A percentile compares a stretch with the other conserved stretches of the same genome.
Evolutionary conservation across 2,113 vertebrate genomes (phyloP).

Genomic region (chimpanzee (Pan troglodytes)): NHGRI_mPanTro3-v2.1_pri NC_072401.2:138280001-138280500

Average conservation of each 20-base stretch:
- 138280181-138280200: not conserved
- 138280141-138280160: not conserved
- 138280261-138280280: not conserved
- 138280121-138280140: not conserved
- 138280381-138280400: not conserved
- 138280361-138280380: not conserved
- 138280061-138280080: not conserved
- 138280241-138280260: not conserved
- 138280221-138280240: not conserved
- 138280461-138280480: not conserved
- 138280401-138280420: not conserved
- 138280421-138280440: not conserved
- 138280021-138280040: not conserved
- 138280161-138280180: not conserved
- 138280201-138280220: not conserved
- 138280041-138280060: not conserved
- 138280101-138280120: constrained; percentile 12
- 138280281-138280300: not conserved
- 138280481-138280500: not conserved
- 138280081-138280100: constrained; percentile 7
- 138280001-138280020: not conserved
- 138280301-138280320: not conserved
- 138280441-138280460: not conserved
- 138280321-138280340: not conserved
- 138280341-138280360: not conserved